Percentiles rank a stretch among this genome's conserved stretches.
phyloP scores from a whole-genome alignment of 30 jellyfish, hydroid and myxozoan genomes.

The Hydra vulgaris region DNA sequence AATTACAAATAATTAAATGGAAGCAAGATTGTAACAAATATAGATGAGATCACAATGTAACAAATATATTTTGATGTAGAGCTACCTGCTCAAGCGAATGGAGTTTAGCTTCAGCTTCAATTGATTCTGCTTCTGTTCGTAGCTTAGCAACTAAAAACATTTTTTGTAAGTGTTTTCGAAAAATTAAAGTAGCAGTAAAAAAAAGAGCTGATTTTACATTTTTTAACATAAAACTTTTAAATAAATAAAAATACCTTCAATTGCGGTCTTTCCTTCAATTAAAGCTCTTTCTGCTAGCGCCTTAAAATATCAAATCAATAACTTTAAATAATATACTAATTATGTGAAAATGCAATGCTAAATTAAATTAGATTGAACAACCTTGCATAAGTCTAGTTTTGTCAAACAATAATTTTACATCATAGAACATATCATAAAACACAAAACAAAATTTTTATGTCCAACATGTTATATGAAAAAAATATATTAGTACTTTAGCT shows the following conservation, averaged over 20 bases:
- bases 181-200: neutral
- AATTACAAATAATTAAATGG: too few species aligned
- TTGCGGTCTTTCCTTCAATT: slow-evolving; percentile 84
- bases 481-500: slow-evolving; percentile 86
- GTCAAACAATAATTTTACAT: too few species aligned
- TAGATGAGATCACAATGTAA: too few species aligned
- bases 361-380: too few species aligned
- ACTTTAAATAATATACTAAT: neutral
- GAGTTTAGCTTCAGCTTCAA: slow-evolving; percentile 53
- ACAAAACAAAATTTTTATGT: neutral
- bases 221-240: too few species aligned
- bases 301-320: slow-evolving; percentile 25
- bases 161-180: neutral
- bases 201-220: too few species aligned
- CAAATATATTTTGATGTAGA: too few species aligned
- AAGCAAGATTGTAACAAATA: too few species aligned
- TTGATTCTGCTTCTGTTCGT: slow-evolving; percentile 77
- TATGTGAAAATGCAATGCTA: neutral
- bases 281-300: slow-evolving; percentile 80
- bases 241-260: slow-evolving; percentile 44
- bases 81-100: slow-evolving; percentile 44
- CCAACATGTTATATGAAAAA: neutral
- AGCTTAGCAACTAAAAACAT: slow-evolving; percentile 45
- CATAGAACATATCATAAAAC: too few species aligned
- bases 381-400: too few species aligned